phyloP scores from a whole-genome alignment of 1,140 invertebrate species.

The Marisa cornuarietis region DNA sequence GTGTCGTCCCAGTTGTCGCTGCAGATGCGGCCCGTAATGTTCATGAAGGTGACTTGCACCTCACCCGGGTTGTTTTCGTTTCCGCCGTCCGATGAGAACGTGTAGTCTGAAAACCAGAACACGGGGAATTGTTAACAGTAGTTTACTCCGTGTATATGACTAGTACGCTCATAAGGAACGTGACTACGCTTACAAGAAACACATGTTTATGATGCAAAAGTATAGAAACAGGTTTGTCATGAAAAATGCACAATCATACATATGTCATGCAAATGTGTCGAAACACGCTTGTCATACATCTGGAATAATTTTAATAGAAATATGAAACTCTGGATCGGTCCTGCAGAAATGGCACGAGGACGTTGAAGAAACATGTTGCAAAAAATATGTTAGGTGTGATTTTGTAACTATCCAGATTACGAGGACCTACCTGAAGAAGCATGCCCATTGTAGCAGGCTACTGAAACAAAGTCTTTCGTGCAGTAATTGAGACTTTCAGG shows the following conservation, averaged over 20 bases:
- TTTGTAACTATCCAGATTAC: neutral
- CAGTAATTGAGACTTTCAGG: neutral
- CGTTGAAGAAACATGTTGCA: too few relatives aligned
- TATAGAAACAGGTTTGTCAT: neutral
- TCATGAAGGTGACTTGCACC: constrained; percentile 42
- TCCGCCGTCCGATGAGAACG: neutral
- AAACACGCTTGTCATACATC: neutral
- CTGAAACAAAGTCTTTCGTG: constrained; percentile 35
- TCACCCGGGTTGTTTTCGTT: constrained; percentile 28
- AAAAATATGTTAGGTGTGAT: neutral
- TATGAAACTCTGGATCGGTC: too few relatives aligned
- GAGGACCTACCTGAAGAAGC: constrained; percentile 3
- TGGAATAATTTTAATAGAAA: too few relatives aligned
- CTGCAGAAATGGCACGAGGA: too few relatives aligned
- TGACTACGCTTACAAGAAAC: neutral
- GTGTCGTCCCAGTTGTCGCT: constrained; percentile 47
- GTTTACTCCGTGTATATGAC: neutral
- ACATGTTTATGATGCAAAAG: neutral
- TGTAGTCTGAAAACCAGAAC: neutral
- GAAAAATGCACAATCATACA: neutral
- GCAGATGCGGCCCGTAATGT: constrained; percentile 48
- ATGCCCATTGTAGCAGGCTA: constrained; percentile 48
- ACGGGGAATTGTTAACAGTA: constrained; percentile 21
- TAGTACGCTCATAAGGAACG: neutral
- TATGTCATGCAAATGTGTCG: neutral